Evolutionary conservation across 2,888 invertebrate species (phyloP).

Genomic region (Autographa gamma): DNA sequence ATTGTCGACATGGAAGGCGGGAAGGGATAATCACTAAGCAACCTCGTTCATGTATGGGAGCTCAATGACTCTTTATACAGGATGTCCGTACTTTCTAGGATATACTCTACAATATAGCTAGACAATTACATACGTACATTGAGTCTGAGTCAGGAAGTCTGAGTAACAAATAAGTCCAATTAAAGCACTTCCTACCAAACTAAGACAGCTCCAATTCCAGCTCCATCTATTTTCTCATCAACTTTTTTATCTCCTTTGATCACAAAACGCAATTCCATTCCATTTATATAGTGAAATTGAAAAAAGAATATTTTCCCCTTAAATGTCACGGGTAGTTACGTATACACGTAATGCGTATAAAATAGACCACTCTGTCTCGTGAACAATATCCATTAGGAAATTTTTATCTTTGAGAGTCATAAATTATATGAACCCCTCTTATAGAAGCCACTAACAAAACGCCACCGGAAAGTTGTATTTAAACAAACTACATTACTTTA

Average conservation of each 20-base stretch:
- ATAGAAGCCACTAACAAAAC: conserved; percentile 67
- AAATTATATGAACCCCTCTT: conserved; percentile 79
- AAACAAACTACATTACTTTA: conserved; percentile 84
- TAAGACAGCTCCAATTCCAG: conserved; percentile 41
- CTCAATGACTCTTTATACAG: neutral
- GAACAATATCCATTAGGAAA: conserved; percentile 83
- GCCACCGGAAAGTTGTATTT: conserved; percentile 79
- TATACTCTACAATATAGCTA: neutral
- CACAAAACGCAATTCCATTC: conserved; percentile 50
- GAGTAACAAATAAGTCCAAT: conserved; percentile 33
- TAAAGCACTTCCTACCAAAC: conserved; percentile 37
- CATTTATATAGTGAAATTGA: conserved; percentile 51
- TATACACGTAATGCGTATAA: conserved; percentile 69
- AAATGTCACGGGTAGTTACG: conserved; percentile 48
- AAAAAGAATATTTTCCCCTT: conserved; percentile 54
- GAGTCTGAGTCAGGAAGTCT: neutral
- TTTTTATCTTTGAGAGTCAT: conserved; percentile 83
- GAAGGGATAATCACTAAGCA: neutral
- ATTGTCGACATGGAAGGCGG: neutral
- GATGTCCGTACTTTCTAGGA: too few relatives aligned
- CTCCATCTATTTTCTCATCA: conserved; percentile 54
- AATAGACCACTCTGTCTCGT: conserved; percentile 74
- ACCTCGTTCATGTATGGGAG: neutral
- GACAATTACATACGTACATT: neutral
- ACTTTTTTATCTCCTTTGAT: conserved; percentile 52